Evolutionary conservation across 2,797 vertebrate genomes (phyloP).

Genomic region (Enteromius argenteus): DNA sequence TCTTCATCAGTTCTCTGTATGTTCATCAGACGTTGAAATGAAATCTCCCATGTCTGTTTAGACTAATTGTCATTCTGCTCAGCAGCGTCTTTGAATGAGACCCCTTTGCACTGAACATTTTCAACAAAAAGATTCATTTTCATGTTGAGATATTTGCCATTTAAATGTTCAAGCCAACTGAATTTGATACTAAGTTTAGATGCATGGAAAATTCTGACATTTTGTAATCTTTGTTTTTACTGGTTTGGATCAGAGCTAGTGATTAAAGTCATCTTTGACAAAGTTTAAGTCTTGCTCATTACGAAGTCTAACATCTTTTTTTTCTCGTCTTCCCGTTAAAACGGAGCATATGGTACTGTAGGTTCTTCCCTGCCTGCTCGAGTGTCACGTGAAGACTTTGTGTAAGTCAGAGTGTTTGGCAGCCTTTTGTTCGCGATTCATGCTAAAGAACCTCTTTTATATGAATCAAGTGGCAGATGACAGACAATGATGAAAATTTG

Average conservation of each 20-base stretch:
- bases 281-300: neutral
- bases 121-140: constrained; percentile 13
- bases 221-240: neutral
- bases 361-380: constrained; percentile 29
- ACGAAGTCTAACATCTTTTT: neutral
- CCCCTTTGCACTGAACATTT: neutral
- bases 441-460: constrained; percentile 87
- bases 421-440: constrained; percentile 87
- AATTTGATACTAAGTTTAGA: neutral
- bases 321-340: neutral
- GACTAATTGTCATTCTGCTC: constrained; percentile 58
- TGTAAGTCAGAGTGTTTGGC: constrained; percentile 36
- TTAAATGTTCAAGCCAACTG: constrained; percentile 1
- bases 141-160: neutral
- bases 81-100: constrained; percentile 14
- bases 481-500: constrained; percentile 97
- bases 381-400: constrained; percentile 48
- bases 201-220: neutral
- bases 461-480: constrained; percentile 92
- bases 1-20: neutral
- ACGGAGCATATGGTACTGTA: constrained; percentile 34
- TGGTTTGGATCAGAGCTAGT: neutral
- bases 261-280: neutral
- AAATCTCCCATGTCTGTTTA: constrained; percentile 57
- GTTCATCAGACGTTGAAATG: constrained; percentile 59